These are phyloP conservation scores for Epicauta chinensis DNA, from an alignment of 1,140 invertebrate species.

Conservation along the genomic window DNA sequence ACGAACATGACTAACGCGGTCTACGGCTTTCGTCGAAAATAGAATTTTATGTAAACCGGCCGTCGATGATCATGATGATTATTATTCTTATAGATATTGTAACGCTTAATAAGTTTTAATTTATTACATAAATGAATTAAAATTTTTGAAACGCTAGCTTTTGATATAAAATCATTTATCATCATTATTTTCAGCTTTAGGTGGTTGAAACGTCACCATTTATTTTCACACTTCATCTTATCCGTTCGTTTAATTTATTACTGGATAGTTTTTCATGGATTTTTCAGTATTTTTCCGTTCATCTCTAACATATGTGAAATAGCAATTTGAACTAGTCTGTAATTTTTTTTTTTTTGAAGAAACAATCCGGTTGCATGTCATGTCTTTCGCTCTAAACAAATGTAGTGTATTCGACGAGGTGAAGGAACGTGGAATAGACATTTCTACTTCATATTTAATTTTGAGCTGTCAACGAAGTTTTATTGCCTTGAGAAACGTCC, in stretches of 20 bases:
- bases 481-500: constrained; percentile 32
- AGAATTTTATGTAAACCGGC: constrained; percentile 16
- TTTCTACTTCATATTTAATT: constrained; percentile 39
- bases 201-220: constrained; percentile 10
- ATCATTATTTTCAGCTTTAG: constrained; percentile 16
- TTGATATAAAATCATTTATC: constrained; percentile 10
- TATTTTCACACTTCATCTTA: neutral
- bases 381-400: too few relatives aligned
- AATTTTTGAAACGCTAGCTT: constrained; percentile 2
- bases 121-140: constrained; percentile 11
- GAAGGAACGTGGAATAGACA: constrained; percentile 18
- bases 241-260: too few relatives aligned
- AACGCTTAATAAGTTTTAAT: constrained; percentile 15
- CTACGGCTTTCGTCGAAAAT: constrained; percentile 8
- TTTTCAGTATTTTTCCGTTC: too few relatives aligned
- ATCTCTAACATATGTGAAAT: too few relatives aligned
- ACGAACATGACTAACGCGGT: constrained; percentile 15
- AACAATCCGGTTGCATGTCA: too few relatives aligned
- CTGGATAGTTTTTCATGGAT: too few relatives aligned
- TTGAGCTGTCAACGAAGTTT: constrained; percentile 36
- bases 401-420: too few relatives aligned
- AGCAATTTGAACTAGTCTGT: too few relatives aligned
- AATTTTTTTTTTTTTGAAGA: too few relatives aligned
- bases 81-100: constrained; percentile 9
- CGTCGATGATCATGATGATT: too few relatives aligned